Conservation (phyloP, 2,797 vertebrate species). For the Aeoliscus strigatus region DNA sequence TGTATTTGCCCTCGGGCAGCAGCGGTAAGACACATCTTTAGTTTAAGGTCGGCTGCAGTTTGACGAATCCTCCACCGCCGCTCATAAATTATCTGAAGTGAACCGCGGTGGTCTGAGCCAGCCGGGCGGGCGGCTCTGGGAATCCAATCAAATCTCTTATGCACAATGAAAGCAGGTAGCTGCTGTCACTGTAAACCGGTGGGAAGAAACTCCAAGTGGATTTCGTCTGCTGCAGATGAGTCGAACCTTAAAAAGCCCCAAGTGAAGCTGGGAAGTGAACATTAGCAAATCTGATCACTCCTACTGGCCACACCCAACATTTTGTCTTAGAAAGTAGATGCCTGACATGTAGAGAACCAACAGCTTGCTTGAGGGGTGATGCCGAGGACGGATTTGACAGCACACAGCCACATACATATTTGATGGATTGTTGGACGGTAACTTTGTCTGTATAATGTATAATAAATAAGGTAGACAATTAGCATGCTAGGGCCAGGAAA, state of each 20-base stretch:
- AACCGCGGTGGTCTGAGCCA: conserved; percentile 32
- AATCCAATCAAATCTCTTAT: conserved; percentile 53
- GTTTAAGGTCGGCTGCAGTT: conserved; percentile 48
- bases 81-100: conserved; percentile 66
- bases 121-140: conserved; percentile 23
- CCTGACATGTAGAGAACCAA: too few relatives aligned
- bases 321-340: too few relatives aligned
- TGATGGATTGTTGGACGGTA: conserved; percentile 31
- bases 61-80: conserved; percentile 42
- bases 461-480: conserved; percentile 57
- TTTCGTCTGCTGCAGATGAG: too few relatives aligned
- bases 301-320: too few relatives aligned
- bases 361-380: conserved; percentile 11
- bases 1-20: conserved; percentile 32
- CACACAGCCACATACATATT: conserved; percentile 4
- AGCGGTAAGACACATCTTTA: conserved; percentile 37
- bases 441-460: conserved; percentile 48
- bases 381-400: conserved; percentile 15
- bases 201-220: too few relatives aligned
- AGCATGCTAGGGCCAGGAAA: conserved; percentile 52
- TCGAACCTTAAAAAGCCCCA: too few relatives aligned
- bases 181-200: conserved; percentile 33
- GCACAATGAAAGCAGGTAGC: conserved; percentile 42
- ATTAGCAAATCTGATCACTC: too few relatives aligned
- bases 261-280: too few relatives aligned